Percentiles rank a stretch among this genome's conserved stretches.
phyloP scores from a whole-genome alignment of 1,140 invertebrate genomes.

The Subanguina moxae region DNA sequence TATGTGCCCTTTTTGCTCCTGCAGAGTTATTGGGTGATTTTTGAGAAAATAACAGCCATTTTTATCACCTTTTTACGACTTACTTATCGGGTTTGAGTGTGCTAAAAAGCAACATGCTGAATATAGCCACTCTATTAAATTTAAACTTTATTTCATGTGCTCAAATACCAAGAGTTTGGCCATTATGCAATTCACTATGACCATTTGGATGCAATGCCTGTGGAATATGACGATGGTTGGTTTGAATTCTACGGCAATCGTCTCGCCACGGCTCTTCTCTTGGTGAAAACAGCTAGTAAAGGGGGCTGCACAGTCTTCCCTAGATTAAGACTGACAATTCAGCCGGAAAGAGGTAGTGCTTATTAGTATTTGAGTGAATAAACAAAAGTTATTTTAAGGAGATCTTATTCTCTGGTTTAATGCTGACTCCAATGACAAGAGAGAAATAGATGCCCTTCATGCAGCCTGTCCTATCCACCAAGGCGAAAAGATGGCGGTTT shows the following conservation, averaged over 20 bases:
- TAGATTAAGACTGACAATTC: conserved; percentile 25
- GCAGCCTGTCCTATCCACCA: conserved; percentile 49
- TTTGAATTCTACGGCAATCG: conserved; percentile 44
- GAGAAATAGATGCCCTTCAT: conserved; percentile 33
- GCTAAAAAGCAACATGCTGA: too few relatives aligned
- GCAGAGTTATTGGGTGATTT: too few relatives aligned
- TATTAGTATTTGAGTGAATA: neutral
- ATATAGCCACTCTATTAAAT: neutral
- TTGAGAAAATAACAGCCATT: too few relatives aligned
- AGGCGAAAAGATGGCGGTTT: conserved; percentile 48
- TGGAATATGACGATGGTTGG: conserved; percentile 41
- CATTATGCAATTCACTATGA: conserved; percentile 47
- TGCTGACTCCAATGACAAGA: conserved; percentile 41
- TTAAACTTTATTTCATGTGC: conserved; percentile 27
- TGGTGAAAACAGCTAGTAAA: conserved; percentile 31
- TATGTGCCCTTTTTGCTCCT: too few relatives aligned
- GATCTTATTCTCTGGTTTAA: conserved; percentile 45
- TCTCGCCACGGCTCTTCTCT: conserved; percentile 37
- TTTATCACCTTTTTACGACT: too few relatives aligned
- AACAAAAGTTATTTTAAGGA: conserved; percentile 15
- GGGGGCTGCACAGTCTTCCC: conserved; percentile 45
- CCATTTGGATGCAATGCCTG: conserved; percentile 37
- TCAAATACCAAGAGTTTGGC: conserved; percentile 31
- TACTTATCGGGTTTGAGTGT: too few relatives aligned
- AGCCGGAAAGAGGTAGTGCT: conserved; percentile 33